phyloP scores from a whole-genome alignment of 2,888 invertebrate genomes.

The Lathronympha strigana region DNA sequence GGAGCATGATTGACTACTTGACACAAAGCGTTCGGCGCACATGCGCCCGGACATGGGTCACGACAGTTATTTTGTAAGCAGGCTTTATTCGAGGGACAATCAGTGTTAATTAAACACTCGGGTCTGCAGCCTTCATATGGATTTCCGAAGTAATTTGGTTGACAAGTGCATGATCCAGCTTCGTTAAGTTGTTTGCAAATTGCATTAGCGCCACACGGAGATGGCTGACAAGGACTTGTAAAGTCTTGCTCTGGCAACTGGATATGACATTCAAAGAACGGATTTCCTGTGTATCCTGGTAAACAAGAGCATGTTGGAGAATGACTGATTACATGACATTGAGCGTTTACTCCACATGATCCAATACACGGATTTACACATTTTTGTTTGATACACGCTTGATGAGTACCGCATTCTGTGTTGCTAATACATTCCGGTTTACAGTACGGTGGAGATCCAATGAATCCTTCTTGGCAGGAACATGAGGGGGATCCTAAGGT shows the following conservation, averaged over 20 bases:
- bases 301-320: conserved; percentile 89
- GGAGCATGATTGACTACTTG: conserved; percentile 89
- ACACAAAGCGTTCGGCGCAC: conserved; percentile 90
- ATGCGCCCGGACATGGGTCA: conserved; percentile 91
- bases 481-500: conserved; percentile 88
- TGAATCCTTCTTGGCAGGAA: conserved; percentile 87
- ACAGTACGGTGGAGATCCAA: conserved; percentile 90
- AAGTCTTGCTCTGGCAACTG: conserved; percentile 67
- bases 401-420: conserved; percentile 87
- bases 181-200: conserved; percentile 85
- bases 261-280: conserved; percentile 87
- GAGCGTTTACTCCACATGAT: conserved; percentile 88
- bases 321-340: conserved; percentile 90
- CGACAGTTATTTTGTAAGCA: conserved; percentile 89
- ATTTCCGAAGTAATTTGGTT: conserved; percentile 88
- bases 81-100: conserved; percentile 88
- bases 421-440: conserved; percentile 92
- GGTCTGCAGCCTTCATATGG: conserved; percentile 90
- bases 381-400: conserved; percentile 90
- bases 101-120: conserved; percentile 88
- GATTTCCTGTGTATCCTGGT: conserved; percentile 89
- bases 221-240: conserved; percentile 84
- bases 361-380: conserved; percentile 90
- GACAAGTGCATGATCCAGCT: conserved; percentile 88
- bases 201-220: conserved; percentile 87